Evolutionary conservation across 2,113 vertebrate genomes (phyloP), one percentile per base, ranked within the genome.

Genomic region (Microtus pennsylvanicus): DNA sequence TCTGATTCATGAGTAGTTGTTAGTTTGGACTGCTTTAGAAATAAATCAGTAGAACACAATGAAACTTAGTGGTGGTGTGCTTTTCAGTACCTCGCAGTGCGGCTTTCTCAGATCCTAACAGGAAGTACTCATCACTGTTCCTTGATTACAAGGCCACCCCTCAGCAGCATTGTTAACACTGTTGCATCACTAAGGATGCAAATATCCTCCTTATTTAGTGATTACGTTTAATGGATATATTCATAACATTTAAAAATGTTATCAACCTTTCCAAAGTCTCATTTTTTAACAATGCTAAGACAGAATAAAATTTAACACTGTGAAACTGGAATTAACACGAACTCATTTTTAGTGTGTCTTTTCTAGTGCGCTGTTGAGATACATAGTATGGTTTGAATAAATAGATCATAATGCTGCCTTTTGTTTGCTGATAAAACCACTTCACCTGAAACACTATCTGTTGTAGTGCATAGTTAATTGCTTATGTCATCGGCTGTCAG

Each of bases 401-500:
- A 86, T 28, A 63, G 35, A 76, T 21, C 8, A 0, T 0, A 93
- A 24, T 28, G 85, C 28, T n/a, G 80, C n/a, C 42, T 82, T 97
- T 96, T 91, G 13, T 92, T 97, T 95, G 12, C 70, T 94, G 16
- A 87, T 90, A 96, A 96, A 95, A 81, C 45, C 21, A 70, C 94
- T 93, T 89, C 55, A 96, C 63, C 82, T 96, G 55, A 97, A 97
- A 86, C 86, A 9, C 10, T 96, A 35, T 2, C 72, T 96, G 88
- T 80, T 97, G 52, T 95, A 94, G 47, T 82, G 69, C 86, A 94
- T 65, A 96, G 89, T 91, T 97, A 97, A 98, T 97, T 96, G 92
- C 55, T 90, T 97, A 96, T 97, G 97, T 93, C 96, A 98, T 94
- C 89, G 72, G 61, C 93, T 98, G 89, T 97, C 96, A 96, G 94